These are phyloP conservation scores for Hydrophis major DNA, from an alignment of 2,797 vertebrate genomes.

Conservation along the genomic window DNA sequence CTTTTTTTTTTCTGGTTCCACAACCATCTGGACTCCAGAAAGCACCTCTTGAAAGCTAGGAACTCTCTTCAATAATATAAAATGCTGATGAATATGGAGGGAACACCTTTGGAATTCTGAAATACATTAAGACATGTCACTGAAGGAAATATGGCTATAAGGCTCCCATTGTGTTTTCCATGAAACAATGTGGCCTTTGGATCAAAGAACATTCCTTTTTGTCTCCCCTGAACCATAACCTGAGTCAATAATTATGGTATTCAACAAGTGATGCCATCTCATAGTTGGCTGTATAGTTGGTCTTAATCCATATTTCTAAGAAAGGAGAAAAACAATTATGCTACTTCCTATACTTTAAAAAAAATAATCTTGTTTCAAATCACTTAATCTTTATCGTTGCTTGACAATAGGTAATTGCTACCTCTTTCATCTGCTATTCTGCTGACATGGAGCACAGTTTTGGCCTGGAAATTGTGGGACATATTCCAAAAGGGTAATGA, in stretches of 20 bases:
- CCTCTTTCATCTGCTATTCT: slow-evolving; percentile 73
- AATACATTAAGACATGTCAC: background rate
- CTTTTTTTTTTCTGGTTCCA: background rate
- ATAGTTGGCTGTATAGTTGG: background rate
- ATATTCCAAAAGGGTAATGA: slow-evolving; percentile 77
- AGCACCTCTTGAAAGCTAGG: background rate
- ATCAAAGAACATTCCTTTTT: background rate
- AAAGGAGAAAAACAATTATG: background rate
- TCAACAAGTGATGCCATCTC: background rate
- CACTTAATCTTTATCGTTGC: background rate
- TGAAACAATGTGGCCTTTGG: background rate
- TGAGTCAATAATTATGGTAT: background rate
- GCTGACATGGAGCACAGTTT: slow-evolving; percentile 73
- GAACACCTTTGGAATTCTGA: background rate
- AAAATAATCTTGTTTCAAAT: background rate
- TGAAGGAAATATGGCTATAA: background rate
- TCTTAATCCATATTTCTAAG: background rate
- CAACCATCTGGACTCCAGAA: background rate
- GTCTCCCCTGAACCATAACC: background rate
- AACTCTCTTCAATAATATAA: background rate
- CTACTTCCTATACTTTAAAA: background rate
- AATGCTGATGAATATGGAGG: background rate
- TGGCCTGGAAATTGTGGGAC: slow-evolving; percentile 73
- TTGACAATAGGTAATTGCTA: slow-evolving; percentile 68
- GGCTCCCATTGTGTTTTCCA: background rate